Evolutionary conservation across 2,113 vertebrate species (phyloP), one percentile per base, ranked within the genome.

Genomic region (Danionella cerebrum): DNA sequence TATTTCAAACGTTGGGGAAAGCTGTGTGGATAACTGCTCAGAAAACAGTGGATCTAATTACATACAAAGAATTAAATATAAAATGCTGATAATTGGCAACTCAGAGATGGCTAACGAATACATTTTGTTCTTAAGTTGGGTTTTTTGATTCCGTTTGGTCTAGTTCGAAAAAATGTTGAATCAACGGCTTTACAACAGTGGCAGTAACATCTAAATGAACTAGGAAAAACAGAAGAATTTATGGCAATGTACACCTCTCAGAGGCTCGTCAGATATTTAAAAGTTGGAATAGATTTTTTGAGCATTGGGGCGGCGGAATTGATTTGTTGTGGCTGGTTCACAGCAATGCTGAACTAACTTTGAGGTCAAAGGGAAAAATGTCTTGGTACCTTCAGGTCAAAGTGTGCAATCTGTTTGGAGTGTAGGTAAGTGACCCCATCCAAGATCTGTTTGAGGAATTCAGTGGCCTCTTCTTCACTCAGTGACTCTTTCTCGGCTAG

Each of bases 371-470:
- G 12, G 22, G 12, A 42, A 41, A 59, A 7, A 12, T 21, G 33
- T 29, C 48, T 10, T 59, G 3, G 0, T 83, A 98, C 95, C 96
- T 98, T 98, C 22, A 98, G 92, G 86, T 98, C 96, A 65, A 98
- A 98, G 86, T 98, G 96, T 53, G 96, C 95, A 39, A 98, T 97
- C 22, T 89, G 87, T 72, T 96, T 94, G 69, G 91, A 91, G 82
- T 98, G 96, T 39, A 98, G 92, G 85, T 98, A 98, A 78, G 91
- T 86, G 81, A 98, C 96, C 18, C 96, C 96, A 12, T 94, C 96
- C 72, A 98, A 91, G 79, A 98, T 98, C 81, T 98, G 96, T 74
- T 98, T 98, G 63, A 98, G 93, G 87, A 98, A 98, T 84, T 97
- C 95, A 0, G 96, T 98, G 67, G 96, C 96, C 76, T 98, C 95